Conservation (phyloP, 1,140 invertebrate genomes). For the Cylas formicarius region DNA sequence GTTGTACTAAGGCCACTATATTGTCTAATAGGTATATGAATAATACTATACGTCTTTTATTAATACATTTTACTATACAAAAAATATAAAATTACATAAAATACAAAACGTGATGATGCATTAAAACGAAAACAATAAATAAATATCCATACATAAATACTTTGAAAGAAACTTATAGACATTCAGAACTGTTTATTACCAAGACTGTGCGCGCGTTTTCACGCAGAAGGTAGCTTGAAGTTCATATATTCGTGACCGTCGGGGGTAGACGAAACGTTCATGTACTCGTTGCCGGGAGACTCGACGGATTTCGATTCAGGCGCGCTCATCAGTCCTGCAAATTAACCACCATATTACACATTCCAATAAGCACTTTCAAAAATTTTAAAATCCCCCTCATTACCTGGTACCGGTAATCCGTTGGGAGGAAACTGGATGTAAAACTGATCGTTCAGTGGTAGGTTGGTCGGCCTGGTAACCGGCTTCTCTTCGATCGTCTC, state of each 20-base stretch:
- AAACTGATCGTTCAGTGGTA: conserved; percentile 34
- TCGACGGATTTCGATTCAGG: background rate
- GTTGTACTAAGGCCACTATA: too few species aligned
- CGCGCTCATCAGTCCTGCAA: conserved; percentile 6
- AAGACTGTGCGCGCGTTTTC: too few species aligned
- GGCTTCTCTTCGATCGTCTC: conserved; percentile 34
- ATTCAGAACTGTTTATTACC: too few species aligned
- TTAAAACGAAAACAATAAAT: too few species aligned
- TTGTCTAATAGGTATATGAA: too few species aligned
- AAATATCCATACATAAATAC: too few species aligned
- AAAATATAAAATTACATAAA: too few species aligned
- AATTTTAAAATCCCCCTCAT: conserved; percentile 4
- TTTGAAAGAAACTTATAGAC: too few species aligned
- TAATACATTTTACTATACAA: too few species aligned
- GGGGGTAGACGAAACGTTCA: conserved; percentile 19
- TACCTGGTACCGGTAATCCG: conserved; percentile 45
- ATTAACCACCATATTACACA: conserved; percentile 10
- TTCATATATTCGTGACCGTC: conserved; percentile 25
- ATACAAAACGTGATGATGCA: too few species aligned
- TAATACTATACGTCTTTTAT: too few species aligned
- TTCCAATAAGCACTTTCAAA: background rate
- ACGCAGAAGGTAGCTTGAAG: conserved; percentile 19
- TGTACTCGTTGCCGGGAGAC: conserved; percentile 15
- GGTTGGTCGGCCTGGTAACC: conserved; percentile 16
- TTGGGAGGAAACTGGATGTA: conserved; percentile 49